Conservation (phyloP, 1,140 invertebrate genomes). For the Drosophila neocordata region DNA sequence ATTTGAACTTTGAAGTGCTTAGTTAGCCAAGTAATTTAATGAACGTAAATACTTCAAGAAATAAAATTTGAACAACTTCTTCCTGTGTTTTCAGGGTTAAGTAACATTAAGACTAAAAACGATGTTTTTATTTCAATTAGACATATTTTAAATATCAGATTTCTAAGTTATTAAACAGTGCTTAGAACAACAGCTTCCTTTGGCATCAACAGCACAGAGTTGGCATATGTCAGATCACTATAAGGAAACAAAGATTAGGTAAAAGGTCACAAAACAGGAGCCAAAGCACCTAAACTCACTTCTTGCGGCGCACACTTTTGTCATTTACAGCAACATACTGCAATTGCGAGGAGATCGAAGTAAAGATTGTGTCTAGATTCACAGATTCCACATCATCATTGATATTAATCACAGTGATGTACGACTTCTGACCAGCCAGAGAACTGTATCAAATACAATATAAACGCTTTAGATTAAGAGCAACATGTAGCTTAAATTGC, state of each 20-base stretch:
- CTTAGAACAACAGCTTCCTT: conserved; percentile 73
- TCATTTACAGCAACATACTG: conserved; percentile 69
- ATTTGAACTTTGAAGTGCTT: conserved; percentile 22
- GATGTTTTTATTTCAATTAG: conserved; percentile 22
- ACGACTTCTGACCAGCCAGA: conserved; percentile 55
- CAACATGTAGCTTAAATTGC: not conserved
- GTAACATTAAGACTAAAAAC: no score
- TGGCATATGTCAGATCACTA: conserved; percentile 62
- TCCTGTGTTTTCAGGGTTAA: not conserved
- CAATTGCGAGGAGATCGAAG: conserved; percentile 45
- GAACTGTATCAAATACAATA: conserved; percentile 33
- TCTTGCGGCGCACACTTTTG: conserved; percentile 68
- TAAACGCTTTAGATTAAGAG: not conserved
- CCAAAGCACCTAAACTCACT: conserved; percentile 41
- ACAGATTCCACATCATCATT: conserved; percentile 66
- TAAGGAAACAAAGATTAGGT: not conserved
- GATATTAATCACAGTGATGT: conserved; percentile 65
- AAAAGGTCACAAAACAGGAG: not conserved
- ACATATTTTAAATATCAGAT: conserved; percentile 1
- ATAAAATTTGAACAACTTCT: not conserved
- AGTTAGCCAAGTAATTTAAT: not conserved
- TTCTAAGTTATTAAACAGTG: conserved; percentile 47
- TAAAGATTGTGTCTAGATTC: conserved; percentile 61
- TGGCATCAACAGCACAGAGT: conserved; percentile 68
- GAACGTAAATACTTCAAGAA: not conserved